These are phyloP conservation scores for Ectemnius cavifrons DNA, from an alignment of 2,888 invertebrate species.

Conservation along the genomic window DNA sequence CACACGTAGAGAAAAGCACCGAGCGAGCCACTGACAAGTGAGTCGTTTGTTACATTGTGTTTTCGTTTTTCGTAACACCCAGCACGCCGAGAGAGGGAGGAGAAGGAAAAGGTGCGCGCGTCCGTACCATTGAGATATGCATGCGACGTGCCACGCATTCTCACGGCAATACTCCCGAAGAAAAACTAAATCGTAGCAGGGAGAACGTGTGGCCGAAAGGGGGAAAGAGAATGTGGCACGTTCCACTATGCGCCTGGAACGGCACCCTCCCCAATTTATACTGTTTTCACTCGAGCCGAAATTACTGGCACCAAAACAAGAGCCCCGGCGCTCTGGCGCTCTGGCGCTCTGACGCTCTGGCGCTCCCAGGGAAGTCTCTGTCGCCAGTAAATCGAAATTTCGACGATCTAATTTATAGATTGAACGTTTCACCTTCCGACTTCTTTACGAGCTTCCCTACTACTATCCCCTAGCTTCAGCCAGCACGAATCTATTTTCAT, in stretches of 20 bases:
- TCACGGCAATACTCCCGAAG: not conserved
- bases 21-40: slow-evolving; percentile 18
- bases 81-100: not conserved
- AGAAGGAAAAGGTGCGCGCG: slow-evolving; percentile 5
- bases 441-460: too few relatives aligned
- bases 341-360: too few relatives aligned
- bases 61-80: slow-evolving; percentile 44
- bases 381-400: too few relatives aligned
- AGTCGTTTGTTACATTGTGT: slow-evolving; percentile 52
- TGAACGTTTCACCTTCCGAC: too few relatives aligned
- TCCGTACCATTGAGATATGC: slow-evolving; percentile 56
- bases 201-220: too few relatives aligned
- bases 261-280: slow-evolving; percentile 42
- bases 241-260: too few relatives aligned
- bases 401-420: too few relatives aligned
- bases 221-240: too few relatives aligned
- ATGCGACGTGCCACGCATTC: slow-evolving; percentile 52
- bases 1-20: too few relatives aligned
- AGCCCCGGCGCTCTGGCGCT: not conserved
- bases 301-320: slow-evolving; percentile 34
- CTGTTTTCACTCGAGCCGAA: slow-evolving; percentile 38
- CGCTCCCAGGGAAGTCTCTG: too few relatives aligned
- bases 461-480: too few relatives aligned
- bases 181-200: slow-evolving; percentile 42
- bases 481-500: too few relatives aligned